Base-by-base conservation (phyloP, 2,797 vertebrate species). In the Etheostoma nigrum region DNA sequence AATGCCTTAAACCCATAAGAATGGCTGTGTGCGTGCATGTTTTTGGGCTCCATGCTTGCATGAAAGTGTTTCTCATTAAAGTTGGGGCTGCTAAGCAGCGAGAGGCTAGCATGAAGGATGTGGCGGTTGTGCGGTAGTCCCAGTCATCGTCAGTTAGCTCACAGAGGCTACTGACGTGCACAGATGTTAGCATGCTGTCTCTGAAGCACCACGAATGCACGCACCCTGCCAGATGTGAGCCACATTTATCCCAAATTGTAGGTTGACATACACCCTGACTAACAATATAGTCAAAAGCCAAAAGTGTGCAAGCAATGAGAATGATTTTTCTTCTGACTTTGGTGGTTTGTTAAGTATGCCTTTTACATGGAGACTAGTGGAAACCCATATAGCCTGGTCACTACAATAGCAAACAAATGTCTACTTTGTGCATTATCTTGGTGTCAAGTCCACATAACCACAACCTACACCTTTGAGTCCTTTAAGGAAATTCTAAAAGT, bases 181-280 rank as follows among this genome's bases (percentile, higher is more conserved):
- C 86, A 89, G 87, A 93, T 90, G 83, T 82, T 86, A 67, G 64
- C 62, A 44, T 33, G 66, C 79, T 72, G 72, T 65, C 71, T 78
- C 79, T 71, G 53, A 84, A 82, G 71, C 61, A 59, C 64, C 81
- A 64, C 21, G 2, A 76, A 78, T 70, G 67, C 86, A 86, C 55
- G 40, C 76, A 82, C 18, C 25, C 53, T 53, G 53, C 67, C 79
- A 78, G 59, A 85, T 84, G 62, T 62, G 27, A 75, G 71, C 72
- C 86, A 81, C 62, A 86, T 86, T 80, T 59, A 51, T 61, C 67
- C 73, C 36, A 74, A 79, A 86, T 62, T 71, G 42, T 55, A 68
- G 69, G 59, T 25, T 42, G 65, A 77, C 68, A 53, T 51, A 60
- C 45, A 49, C 6, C 23, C 23, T 23, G 23, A 75, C 54, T 42